Evolutionary conservation across 2,797 vertebrate species (phyloP), one percentile per base, ranked within the genome.

Genomic region (Synanceia verrucosa): DNA sequence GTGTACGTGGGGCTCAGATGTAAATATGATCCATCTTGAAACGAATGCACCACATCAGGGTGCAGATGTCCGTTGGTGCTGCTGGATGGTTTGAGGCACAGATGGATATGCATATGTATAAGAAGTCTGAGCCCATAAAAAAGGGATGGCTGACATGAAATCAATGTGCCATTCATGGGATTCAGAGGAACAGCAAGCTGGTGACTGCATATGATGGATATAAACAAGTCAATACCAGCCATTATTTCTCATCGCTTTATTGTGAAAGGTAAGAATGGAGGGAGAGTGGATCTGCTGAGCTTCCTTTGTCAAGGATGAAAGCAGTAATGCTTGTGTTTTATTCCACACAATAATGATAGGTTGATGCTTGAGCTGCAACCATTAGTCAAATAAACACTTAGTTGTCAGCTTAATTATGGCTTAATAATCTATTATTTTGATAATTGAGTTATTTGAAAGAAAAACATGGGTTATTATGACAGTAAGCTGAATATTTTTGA

Each of bases 41-140:
- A 43, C 41, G n/a, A 43, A 65, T 12, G 26, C 12, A 1, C 4
- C 62, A 8, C 48, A 34, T 55, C 46, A 9, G 41, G 41, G n/a
- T 43, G 41, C 81, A 78, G 71, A 73, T 71, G 74, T 78, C 63
- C 28, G 0, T 6, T 39, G 26, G 11, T 0, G 44, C 33, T 9
- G 59, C 33, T 9, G 59, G 51, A 29, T 6, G 29, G 19, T 18
- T 12, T 6, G 21, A 46, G 28, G 41, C 61, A n/a, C 64, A 55
- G 76, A 82, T 50, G 68, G 52, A 23, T 14, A 39, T 12, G 53
- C 36, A 67, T 62, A 51, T 56, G 65, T 13, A 51, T 19, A 31
- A 31, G 59, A 61, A 19, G 31, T 9, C 7, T 19, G 37, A 73
- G 48, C 12, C 23, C 7, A 10, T 24, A n/a, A 41, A 53, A 29